These are phyloP conservation scores for Chloropsis hardwickii DNA, from an alignment of 2,113 vertebrate species.

Conservation along the genomic window DNA sequence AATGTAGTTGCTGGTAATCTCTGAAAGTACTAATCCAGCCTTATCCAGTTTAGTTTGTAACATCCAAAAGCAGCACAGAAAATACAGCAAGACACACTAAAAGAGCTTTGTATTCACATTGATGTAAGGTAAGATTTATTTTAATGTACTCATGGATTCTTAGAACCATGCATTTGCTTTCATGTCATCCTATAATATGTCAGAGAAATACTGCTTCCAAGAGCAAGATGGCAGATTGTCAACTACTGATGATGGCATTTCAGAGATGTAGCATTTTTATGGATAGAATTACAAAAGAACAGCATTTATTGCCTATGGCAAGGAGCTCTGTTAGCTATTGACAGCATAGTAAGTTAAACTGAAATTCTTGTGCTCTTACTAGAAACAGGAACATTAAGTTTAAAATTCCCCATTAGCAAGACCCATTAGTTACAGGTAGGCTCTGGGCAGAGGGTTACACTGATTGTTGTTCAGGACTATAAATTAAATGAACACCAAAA, in stretches of 20 bases:
- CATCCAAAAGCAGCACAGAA: not conserved
- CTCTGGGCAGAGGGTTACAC: not conserved
- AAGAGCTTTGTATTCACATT: not conserved
- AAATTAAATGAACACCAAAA: not conserved
- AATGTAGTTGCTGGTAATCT: not conserved
- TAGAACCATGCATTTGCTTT: not conserved
- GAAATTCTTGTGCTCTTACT: not conserved
- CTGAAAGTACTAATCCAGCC: not conserved
- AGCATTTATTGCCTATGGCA: not conserved
- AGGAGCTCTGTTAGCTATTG: not conserved
- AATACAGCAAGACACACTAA: not conserved
- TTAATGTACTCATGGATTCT: not conserved
- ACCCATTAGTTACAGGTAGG: not conserved
- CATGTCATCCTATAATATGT: not conserved
- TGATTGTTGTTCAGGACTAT: not conserved
- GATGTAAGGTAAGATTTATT: constrained; percentile 10
- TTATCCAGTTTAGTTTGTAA: not conserved
- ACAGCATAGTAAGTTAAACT: not conserved
- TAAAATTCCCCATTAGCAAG: not conserved
- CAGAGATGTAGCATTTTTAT: not conserved
- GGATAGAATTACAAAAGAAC: not conserved
- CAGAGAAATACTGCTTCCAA: not conserved
- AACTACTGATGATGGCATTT: not conserved
- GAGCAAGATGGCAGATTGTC: not conserved
- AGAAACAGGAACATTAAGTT: not conserved